Evolutionary conservation across 37 sponge, comb jelly and placozoan genomes (phyloP).

Genomic region (Petrosia ficiformis): DNA sequence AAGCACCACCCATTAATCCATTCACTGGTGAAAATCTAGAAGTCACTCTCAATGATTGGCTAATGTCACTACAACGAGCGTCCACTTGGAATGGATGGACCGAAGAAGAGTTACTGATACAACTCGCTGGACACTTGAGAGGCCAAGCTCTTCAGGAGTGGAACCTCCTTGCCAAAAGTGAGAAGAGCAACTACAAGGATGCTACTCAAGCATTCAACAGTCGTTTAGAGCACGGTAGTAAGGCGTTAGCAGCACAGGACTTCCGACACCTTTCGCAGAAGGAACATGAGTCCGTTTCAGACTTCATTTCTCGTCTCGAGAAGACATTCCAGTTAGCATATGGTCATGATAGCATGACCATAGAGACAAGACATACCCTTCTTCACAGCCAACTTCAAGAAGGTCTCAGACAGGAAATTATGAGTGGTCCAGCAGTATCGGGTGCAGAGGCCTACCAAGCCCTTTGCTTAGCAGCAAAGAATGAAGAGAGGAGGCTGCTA

Average conservation of each 20-base stretch:
- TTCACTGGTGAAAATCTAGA: conserved; percentile 24
- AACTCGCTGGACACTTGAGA: conserved; percentile 44
- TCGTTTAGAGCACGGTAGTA: conserved; percentile 18
- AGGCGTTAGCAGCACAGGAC: conserved; percentile 42
- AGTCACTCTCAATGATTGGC: conserved; percentile 35
- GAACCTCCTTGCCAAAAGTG: conserved; percentile 17
- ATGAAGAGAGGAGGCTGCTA: conserved; percentile 33
- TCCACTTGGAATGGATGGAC: conserved; percentile 44
- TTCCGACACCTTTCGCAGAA: conserved; percentile 36
- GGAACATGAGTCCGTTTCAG: conserved; percentile 26
- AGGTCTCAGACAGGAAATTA: conserved; percentile 13
- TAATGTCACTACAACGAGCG: conserved; percentile 23
- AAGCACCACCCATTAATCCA: conserved; percentile 36
- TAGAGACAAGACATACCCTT: conserved; percentile 25
- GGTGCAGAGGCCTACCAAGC: conserved; percentile 22
- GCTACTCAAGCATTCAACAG: neutral
- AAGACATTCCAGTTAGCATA: conserved; percentile 27
- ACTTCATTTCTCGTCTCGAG: conserved; percentile 35
- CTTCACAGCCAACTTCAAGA: conserved; percentile 33
- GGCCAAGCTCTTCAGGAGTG: conserved; percentile 40
- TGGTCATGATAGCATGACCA: conserved; percentile 30
- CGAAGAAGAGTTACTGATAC: conserved; percentile 23
- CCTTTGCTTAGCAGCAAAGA: conserved; percentile 27
- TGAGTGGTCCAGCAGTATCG: conserved; percentile 45
- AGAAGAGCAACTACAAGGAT: neutral